Evolutionary conservation across 2,797 vertebrate genomes (phyloP).

Genomic region (Australoheros facetus): DNA sequence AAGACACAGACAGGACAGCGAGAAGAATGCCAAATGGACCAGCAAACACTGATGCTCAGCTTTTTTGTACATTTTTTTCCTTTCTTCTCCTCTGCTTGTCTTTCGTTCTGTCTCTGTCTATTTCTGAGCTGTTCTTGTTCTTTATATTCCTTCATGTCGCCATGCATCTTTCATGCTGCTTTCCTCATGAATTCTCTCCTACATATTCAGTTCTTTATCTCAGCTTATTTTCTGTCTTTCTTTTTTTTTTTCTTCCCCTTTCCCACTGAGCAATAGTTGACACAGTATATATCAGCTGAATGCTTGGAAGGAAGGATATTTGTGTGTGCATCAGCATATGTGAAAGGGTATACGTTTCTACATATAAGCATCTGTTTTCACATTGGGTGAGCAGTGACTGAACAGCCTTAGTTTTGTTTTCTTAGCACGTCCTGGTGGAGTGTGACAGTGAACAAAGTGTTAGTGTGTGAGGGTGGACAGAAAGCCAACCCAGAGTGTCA

Average conservation of each 20-base stretch:
- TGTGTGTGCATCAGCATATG: conserved; percentile 20
- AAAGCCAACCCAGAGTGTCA: conserved; percentile 66
- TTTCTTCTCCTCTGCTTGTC: conserved; percentile 35
- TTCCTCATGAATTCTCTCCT: conserved; percentile 54
- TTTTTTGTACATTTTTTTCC: conserved; percentile 46
- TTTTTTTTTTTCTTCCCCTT: conserved; percentile 31
- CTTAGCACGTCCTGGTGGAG: conserved; percentile 77
- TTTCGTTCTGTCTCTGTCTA: conserved; percentile 40
- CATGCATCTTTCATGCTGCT: conserved; percentile 52
- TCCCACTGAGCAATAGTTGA: conserved; percentile 57
- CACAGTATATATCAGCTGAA: conserved; percentile 54
- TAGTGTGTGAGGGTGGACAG: conserved; percentile 67
- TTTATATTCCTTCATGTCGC: conserved; percentile 58
- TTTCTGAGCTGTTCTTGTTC: conserved; percentile 45
- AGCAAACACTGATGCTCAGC: conserved; percentile 42
- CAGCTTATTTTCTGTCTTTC: conserved; percentile 47
- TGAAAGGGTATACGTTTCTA: conserved; percentile 24
- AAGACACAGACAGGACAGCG: conserved; percentile 54
- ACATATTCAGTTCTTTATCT: conserved; percentile 69
- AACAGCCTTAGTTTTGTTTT: conserved; percentile 77
- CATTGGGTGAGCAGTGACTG: conserved; percentile 35
- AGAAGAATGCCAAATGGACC: conserved; percentile 68
- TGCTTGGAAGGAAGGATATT: conserved; percentile 37
- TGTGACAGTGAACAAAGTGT: conserved; percentile 74
- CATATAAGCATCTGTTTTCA: conserved; percentile 48